A percentile compares a stretch with the other conserved stretches of the same genome.
These are phyloP conservation scores for Tachina grossa DNA, from an alignment of 2,888 invertebrate genomes.

Conservation along the genomic window DNA sequence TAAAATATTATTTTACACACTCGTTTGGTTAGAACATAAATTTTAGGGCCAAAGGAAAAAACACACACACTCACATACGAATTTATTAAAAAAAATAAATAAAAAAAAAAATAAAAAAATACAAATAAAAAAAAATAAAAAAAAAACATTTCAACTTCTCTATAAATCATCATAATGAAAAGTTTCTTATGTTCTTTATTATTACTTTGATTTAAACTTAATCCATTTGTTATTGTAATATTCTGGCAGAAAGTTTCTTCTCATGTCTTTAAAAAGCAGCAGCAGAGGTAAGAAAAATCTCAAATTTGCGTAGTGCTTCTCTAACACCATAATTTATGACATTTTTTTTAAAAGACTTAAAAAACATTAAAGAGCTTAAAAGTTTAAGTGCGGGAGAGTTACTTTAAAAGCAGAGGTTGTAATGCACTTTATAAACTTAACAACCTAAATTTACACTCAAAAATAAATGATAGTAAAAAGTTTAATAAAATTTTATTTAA, in stretches of 20 bases:
- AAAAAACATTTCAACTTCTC: background rate
- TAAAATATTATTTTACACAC: background rate
- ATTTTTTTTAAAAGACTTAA: conserved; percentile 57
- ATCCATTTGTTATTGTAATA: conserved; percentile 31
- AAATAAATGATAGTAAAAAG: background rate
- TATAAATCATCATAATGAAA: conserved; percentile 65
- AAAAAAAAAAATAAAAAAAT: no score
- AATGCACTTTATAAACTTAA: background rate
- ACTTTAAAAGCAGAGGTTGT: background rate
- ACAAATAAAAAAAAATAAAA: no score
- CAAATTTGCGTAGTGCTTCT: conserved; percentile 19
- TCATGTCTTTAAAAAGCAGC: background rate
- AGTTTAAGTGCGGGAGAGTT: background rate
- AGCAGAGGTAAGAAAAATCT: background rate
- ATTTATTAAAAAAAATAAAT: background rate
- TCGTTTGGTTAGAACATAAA: conserved; percentile 19
- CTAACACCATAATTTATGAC: conserved; percentile 61
- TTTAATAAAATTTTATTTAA: background rate
- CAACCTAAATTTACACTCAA: conserved; percentile 11
- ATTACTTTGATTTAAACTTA: conserved; percentile 8
- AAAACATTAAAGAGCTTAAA: conserved; percentile 62
- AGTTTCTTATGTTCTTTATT: conserved; percentile 19
- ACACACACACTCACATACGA: background rate
- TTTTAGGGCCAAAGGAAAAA: background rate
- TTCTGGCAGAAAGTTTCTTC: conserved; percentile 26